Base-by-base conservation (phyloP, 1,140 invertebrate species). In the Plectrocnemia conspersa region DNA sequence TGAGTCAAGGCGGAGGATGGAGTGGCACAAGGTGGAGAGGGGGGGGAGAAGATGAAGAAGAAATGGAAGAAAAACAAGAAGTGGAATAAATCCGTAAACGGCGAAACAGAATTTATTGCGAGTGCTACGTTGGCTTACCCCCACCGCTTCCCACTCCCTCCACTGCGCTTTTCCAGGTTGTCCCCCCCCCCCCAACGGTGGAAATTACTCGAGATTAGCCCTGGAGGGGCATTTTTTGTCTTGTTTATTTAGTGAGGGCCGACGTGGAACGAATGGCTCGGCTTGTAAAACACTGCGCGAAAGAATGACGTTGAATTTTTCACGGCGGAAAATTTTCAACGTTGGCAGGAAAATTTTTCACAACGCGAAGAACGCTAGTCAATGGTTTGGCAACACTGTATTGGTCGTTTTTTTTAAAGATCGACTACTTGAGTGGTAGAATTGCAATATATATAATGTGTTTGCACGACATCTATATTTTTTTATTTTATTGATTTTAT, bases 281-380 rank as follows among this genome's bases (percentile, higher is more conserved):
- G 52, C 52, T 45, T 45, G 40, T 35, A 19, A 46, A 27, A 36
- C 45, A 33, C 54, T 40, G 56, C 38, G 27, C 40, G 38, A 46
- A 35, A 58, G 42, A 58, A 58, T 53, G 56, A 53, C 50, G 50
- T 25, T 58, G 50, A 58, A 58, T 58, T 53, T 58, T 58, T 58
- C 56, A 58, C 48, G n/a, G 44, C 38, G 25, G 27, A 29, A 42
- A 56, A 27, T 32, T 19, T n/a, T n/a, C n/a, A n/a, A n/a, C n/a
- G n/a, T n/a, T n/a, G n/a, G n/a, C n/a, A n/a, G n/a, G n/a, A n/a
- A n/a, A n/a, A n/a, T n/a, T n/a, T n/a, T n/a, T n/a, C n/a, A n/a
- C n/a, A n/a, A n/a, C n/a, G n/a, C n/a, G n/a, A n/a, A n/a, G n/a
- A n/a, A n/a, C n/a, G n/a, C n/a, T n/a, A n/a, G n/a, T n/a, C n/a